phyloP scores from a whole-genome alignment of 2,888 invertebrate species.

The Melanargia galathea region DNA sequence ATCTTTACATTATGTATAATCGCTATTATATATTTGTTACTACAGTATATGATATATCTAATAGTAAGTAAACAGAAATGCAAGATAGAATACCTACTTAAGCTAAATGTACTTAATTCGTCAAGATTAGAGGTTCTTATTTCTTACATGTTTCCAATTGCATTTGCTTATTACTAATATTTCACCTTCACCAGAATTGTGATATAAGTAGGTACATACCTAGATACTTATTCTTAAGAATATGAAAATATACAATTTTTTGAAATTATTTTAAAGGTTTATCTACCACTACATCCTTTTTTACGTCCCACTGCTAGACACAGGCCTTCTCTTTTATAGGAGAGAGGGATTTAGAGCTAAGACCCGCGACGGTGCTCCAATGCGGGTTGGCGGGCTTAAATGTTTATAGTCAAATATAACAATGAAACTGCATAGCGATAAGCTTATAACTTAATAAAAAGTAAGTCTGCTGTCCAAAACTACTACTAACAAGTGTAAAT shows the following conservation, averaged over 20 bases:
- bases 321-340: too few species aligned
- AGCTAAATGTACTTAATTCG: background rate
- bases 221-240: conserved; percentile 25
- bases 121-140: background rate
- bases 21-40: background rate
- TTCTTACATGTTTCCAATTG: background rate
- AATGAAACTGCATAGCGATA: too few species aligned
- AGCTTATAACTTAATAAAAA: too few species aligned
- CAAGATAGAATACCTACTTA: background rate
- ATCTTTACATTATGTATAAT: conserved; percentile 3
- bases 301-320: too few species aligned
- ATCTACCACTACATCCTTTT: too few species aligned
- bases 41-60: background rate
- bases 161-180: conserved; percentile 12
- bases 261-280: background rate
- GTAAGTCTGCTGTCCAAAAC: too few species aligned
- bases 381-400: too few species aligned
- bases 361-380: too few species aligned
- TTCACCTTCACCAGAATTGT: conserved; percentile 14
- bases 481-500: too few species aligned
- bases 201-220: too few species aligned
- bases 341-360: too few species aligned
- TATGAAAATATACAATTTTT: conserved; percentile 22
- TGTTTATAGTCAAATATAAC: too few species aligned
- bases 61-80: background rate